phyloP scores from a whole-genome alignment of 2,797 vertebrate genomes.

The Sebastes minor region DNA sequence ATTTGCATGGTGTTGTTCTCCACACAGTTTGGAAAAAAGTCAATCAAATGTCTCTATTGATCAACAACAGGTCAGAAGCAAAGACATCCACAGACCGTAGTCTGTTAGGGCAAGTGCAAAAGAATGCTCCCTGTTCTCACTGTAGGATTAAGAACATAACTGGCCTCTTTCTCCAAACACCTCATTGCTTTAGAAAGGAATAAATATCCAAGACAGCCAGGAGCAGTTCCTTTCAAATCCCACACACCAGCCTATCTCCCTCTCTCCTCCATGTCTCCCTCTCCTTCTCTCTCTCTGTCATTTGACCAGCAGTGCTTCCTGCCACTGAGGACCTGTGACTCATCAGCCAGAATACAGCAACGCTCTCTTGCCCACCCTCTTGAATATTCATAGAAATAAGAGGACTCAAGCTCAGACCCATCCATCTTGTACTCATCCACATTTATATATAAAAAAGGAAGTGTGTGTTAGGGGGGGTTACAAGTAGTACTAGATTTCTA shows the following conservation, averaged over 20 bases:
- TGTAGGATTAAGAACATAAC: slow-evolving; percentile 69
- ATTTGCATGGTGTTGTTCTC: slow-evolving; percentile 9
- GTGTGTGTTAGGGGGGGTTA: slow-evolving; percentile 6
- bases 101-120: slow-evolving; percentile 38
- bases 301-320: slow-evolving; percentile 85
- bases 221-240: slow-evolving; percentile 83
- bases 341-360: slow-evolving; percentile 80
- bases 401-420: slow-evolving; percentile 69
- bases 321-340: slow-evolving; percentile 84
- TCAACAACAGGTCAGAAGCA: slow-evolving; percentile 43
- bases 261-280: slow-evolving; percentile 32
- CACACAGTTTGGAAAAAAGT: slow-evolving; percentile 27
- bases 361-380: slow-evolving; percentile 73
- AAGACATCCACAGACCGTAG: slow-evolving; percentile 26
- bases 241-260: slow-evolving; percentile 67
- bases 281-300: slow-evolving; percentile 71
- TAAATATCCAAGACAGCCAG: slow-evolving; percentile 82
- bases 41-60: slow-evolving; percentile 28
- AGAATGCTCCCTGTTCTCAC: slow-evolving; percentile 63
- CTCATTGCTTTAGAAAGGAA: slow-evolving; percentile 81
- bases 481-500: slow-evolving; percentile 46
- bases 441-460: slow-evolving; percentile 60
- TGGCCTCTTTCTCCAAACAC: slow-evolving; percentile 78
- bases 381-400: slow-evolving; percentile 82
- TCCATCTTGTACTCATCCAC: slow-evolving; percentile 63